Evolutionary conservation across 2,797 vertebrate genomes (phyloP).

Genomic region (Cyclopterus lumpus): DNA sequence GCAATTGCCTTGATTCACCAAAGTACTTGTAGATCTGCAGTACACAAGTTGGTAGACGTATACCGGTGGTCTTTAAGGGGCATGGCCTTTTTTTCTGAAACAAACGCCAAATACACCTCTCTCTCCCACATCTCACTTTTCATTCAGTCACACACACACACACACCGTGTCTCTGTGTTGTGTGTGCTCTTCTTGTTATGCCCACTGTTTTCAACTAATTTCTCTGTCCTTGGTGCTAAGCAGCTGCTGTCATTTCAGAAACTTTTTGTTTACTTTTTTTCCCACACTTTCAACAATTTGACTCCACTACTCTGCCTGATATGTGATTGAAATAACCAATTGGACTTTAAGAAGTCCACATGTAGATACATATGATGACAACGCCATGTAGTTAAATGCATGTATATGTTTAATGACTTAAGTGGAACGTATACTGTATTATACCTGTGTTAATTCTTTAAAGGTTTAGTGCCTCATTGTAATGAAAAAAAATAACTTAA

Average conservation of each 20-base stretch:
- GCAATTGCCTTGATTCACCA: not conserved
- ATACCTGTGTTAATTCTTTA: not conserved
- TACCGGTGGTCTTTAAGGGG: not conserved
- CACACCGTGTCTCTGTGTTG: not conserved
- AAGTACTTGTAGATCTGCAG: not conserved
- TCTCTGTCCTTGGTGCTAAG: constrained; percentile 18
- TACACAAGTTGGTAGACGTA: not conserved
- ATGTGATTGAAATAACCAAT: too few relatives aligned
- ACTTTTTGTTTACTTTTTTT: not conserved
- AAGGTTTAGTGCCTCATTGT: not conserved
- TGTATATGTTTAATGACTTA: not conserved
- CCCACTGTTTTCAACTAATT: not conserved
- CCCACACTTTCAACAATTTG: not conserved
- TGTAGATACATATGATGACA: not conserved
- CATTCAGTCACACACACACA: not conserved
- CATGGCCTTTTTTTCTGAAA: not conserved
- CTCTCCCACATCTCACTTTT: not conserved
- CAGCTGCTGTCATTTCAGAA: not conserved
- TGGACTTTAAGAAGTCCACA: not conserved
- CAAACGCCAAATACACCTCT: not conserved
- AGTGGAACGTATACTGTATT: not conserved
- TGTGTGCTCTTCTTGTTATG: not conserved
- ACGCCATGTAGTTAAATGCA: not conserved
- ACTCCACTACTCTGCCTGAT: not conserved
- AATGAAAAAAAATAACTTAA: too few relatives aligned